Base-by-base conservation (phyloP, 2,113 vertebrate genomes). In the Oreochromis aureus region DNA sequence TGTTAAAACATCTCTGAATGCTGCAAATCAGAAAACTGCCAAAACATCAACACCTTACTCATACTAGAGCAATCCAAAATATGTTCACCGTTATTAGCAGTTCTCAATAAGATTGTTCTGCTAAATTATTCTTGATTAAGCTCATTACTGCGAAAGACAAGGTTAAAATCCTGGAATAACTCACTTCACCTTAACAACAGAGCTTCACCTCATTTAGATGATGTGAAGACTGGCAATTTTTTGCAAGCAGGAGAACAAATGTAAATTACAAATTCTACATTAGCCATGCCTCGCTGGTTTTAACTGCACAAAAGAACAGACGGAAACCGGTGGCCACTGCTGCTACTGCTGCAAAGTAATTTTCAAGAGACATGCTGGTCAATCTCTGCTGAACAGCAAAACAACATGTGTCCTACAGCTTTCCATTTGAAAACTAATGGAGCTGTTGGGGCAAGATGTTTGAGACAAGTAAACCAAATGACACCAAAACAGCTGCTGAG, bases 371-470 rank as follows among this genome's bases (percentile, higher is more conserved):
- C 89, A 87, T 36, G 13, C 79, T 81, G 91, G 86, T 87, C 88
- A 89, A 86, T 91, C 83, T 85, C 36, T 83, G 78, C 55, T 79
- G 59, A 87, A 71, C 78, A 82, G 56, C 86, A 90, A 93, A 92
- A 88, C 81, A 93, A 94, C 91, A 90, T 90, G 88, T 84, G 90
- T 91, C 93, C 90, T 89, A 87, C 55, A 89, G 87, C 85, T 84
- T 89, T 91, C 58, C 85, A 87, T 89, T 90, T 86, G 53, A 86
- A 90, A 66, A 82, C 83, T 90, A 93, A 90, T 91, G 80, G 83
- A 91, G 56, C 71, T 69, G 84, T 79, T 61, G 55, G n/a, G 16
- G 83, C 4, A 30, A 87, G 82, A 90, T 89, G 71, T 86, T 82
- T 55, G 53, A 86, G 44, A 88, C 80, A 55, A 85, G 80, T 89